A percentile compares a stretch with the other conserved stretches of the same genome.
Conservation (phyloP, 2,888 invertebrate species). For the Cistogaster globosa region DNA sequence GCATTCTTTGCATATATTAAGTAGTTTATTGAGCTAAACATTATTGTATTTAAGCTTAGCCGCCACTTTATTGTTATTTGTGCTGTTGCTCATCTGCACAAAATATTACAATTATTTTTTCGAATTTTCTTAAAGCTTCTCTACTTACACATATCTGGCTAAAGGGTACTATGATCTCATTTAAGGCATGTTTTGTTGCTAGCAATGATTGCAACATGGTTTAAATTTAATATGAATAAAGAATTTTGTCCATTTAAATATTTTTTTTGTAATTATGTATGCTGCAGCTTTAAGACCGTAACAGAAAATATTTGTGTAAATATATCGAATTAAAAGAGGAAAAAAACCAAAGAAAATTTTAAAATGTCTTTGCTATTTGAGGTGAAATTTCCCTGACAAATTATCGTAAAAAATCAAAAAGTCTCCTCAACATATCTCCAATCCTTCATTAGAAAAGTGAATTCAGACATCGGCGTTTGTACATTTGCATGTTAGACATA, state of each 20-base stretch:
- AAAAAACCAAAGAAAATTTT: too few species aligned
- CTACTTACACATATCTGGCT: slow-evolving; percentile 43
- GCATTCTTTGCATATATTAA: slow-evolving; percentile 71
- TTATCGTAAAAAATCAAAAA: too few species aligned
- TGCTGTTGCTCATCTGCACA: slow-evolving; percentile 56
- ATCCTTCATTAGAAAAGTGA: too few species aligned
- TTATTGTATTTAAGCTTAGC: slow-evolving; percentile 65
- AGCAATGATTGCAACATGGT: not conserved
- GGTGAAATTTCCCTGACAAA: too few species aligned
- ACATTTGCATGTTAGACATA: too few species aligned
- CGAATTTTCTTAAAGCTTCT: slow-evolving; percentile 45
- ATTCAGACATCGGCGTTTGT: too few species aligned
- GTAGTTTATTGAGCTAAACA: slow-evolving; percentile 69
- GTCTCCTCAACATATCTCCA: too few species aligned
- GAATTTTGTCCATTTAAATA: too few species aligned
- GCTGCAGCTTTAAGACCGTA: too few species aligned
- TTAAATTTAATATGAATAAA: not conserved
- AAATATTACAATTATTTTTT: slow-evolving; percentile 59
- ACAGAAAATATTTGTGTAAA: not conserved
- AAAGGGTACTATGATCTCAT: slow-evolving; percentile 18
- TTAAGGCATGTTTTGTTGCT: not conserved
- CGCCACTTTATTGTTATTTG: slow-evolving; percentile 58
- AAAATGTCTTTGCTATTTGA: too few species aligned
- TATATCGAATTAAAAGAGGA: not conserved
- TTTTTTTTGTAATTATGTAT: too few species aligned